Conservation (phyloP, 2,888 invertebrate species). For the Hirtodrosophila duncani region DNA sequence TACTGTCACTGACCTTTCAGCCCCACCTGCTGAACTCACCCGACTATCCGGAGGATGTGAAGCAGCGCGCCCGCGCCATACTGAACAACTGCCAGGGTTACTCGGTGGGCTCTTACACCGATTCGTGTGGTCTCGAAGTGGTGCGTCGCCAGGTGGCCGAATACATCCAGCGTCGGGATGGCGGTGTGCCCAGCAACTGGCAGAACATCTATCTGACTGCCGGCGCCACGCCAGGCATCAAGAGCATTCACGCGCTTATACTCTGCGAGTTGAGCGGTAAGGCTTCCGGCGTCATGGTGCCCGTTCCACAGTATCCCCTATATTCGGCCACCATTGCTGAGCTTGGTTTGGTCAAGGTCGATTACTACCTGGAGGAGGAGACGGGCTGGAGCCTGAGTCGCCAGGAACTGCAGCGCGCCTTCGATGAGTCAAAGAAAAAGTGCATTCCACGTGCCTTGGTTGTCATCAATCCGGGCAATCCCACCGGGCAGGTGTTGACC, state of each 20-base stretch:
- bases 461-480: constrained; percentile 99
- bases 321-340: constrained; percentile 97
- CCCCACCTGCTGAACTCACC: constrained; percentile 87
- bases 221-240: constrained; percentile 96
- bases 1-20: constrained; percentile 87
- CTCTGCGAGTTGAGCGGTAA: constrained; percentile 64
- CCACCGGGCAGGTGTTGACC: constrained; percentile 96
- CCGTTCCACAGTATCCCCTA: constrained; percentile 98
- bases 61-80: constrained; percentile 83
- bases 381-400: constrained; percentile 90
- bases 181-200: constrained; percentile 83
- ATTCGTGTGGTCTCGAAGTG: constrained; percentile 91
- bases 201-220: constrained; percentile 90
- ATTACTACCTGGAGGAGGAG: constrained; percentile 94
- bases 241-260: constrained; percentile 83
- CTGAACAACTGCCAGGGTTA: constrained; percentile 85
- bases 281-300: constrained; percentile 91
- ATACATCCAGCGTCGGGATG: constrained; percentile 92
- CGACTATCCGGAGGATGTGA: constrained; percentile 90
- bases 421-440: constrained; percentile 81
- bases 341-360: constrained; percentile 90
- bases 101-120: constrained; percentile 87
- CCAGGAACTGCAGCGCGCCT: constrained; percentile 88
- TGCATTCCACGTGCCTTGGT: constrained; percentile 91
- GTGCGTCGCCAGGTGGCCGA: constrained; percentile 92